Conservation (phyloP, 1,140 invertebrate species). For the Pentalonia nigronervosa region DNA sequence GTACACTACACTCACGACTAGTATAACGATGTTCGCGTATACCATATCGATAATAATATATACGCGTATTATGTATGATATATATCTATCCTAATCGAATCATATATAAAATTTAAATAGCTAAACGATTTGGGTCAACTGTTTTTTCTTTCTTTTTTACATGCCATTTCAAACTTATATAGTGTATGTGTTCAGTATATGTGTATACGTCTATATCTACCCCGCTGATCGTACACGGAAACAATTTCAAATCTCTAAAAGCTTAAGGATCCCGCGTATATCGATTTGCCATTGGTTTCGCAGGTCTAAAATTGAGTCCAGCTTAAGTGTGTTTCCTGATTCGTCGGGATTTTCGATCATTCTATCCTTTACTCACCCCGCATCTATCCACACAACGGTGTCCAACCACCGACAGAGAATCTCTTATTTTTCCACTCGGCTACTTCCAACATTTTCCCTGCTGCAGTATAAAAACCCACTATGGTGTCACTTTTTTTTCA, state of each 20-base stretch:
- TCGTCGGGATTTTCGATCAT: slow-evolving; percentile 48
- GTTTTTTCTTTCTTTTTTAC: background rate
- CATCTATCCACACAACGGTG: background rate
- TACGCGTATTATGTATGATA: background rate
- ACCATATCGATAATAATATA: background rate
- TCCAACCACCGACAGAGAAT: background rate
- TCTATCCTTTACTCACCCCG: background rate
- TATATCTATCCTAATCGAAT: background rate
- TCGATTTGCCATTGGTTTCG: slow-evolving; percentile 33
- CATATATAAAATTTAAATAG: background rate
- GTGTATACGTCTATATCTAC: background rate
- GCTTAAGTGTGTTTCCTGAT: slow-evolving; percentile 55
- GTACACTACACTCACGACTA: background rate
- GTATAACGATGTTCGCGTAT: background rate
- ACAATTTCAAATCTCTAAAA: slow-evolving; percentile 41
- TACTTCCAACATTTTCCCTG: slow-evolving; percentile 21
- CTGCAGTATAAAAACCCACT: slow-evolving; percentile 4
- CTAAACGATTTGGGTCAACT: slow-evolving; percentile 21
- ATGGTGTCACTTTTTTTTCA: slow-evolving; percentile 38
- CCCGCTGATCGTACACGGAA: slow-evolving; percentile 48
- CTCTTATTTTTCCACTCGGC: slow-evolving; percentile 32
- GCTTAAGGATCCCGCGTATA: slow-evolving; percentile 9
- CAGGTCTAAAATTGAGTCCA: slow-evolving; percentile 31
- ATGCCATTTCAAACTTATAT: background rate
- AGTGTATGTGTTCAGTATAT: background rate